Evolutionary conservation across 1,140 invertebrate species (phyloP), one percentile per base, ranked within the genome.

Genomic region (Diprion similis): DNA sequence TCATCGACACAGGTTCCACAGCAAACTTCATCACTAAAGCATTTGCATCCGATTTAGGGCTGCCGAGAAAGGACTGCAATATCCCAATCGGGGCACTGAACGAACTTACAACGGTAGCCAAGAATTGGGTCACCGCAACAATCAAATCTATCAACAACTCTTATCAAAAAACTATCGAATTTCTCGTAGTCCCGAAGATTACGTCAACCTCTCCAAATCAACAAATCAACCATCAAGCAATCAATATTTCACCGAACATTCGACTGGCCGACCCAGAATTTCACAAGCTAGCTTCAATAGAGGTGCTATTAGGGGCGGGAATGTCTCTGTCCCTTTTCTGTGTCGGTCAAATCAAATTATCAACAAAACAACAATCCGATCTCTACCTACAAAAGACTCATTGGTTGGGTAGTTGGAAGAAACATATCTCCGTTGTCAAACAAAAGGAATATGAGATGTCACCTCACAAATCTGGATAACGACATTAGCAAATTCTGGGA

Each of bases 351-450:
- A 70, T 70, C 2, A 59, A n/a, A n/a, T n/a, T n/a, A n/a, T n/a
- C n/a, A n/a, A n/a, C n/a, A 13, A 1, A 13, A 4, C 9, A 13
- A 72, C 10, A 67, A 66, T 10, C 19, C 3, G 7, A 74, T 75
- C 71, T 68, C 73, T 15, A 18, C 71, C 15, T n/a, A 71, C 6
- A 68, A 75, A 65, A 74, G 75, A n/a, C 74, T 3, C 0, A 48
- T 75, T 0, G 74, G 74, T 59, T 74, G 77, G 72, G 46, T 76
- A 15, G 48, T 76, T 18, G 73, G 73, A 13, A 75, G 75, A 19
- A 72, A 13, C 17, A 15, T 70, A 19, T 65, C 51, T 17, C 46
- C 72, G 11, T 10, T 37, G n/a, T 64, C 46, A 67, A 2, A 1
- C 6, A 8, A 17, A n/a, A 15, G 13, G 68, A 70, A 71, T 46